Evolutionary conservation across 2,888 invertebrate genomes (phyloP), one percentile per base, ranked within the genome.

Genomic region (Andrena trimmerana): DNA sequence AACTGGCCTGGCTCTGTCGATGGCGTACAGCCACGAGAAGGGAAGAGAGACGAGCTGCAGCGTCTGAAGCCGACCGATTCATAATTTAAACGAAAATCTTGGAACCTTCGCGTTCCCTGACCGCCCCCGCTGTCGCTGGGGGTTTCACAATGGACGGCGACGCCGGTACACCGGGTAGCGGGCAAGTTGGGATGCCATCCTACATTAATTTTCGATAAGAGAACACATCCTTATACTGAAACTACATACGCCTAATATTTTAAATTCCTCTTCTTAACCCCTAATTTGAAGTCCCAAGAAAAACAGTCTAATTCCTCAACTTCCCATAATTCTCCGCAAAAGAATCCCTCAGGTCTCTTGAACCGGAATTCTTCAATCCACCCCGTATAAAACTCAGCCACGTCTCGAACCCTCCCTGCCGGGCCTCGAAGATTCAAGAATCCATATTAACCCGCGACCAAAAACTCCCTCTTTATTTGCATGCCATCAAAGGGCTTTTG

Each of bases 61-160:
- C 78, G 59, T 74, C 66, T 31, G 78, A 78, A 69, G 63, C 52
- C 66, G 54, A 52, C 60, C 63, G 77, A 60, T 75, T 73, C 71
- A 74, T 88, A 87, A 87, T 87, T 87, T 88, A 86, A 87, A 81
- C 79, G 88, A 78, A 86, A 86, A 87, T 87, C 80, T 84, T 75
- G 71, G 79, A 83, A 74, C 79, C 75, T 78, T 63, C 77, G 50
- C 63, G 73, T 67, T 88, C 79, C 83, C 73, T 74, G 66, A 70
- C 54, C 63, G 50, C n/a, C 16, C 10, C 29, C 73, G 70, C 73
- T 81, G 79, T 86, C 78, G 67, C 81, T 73, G 65, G 57, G 74
- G 68, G 33, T 83, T 78, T 79, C 78, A 85, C 83, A 74, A 83
- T 68, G 79, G 74, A 71, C 57, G 67, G 59, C 27, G 70, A 69